Evolutionary conservation across 2,888 invertebrate species (phyloP).

Genomic region (Drosophila testacea): DNA sequence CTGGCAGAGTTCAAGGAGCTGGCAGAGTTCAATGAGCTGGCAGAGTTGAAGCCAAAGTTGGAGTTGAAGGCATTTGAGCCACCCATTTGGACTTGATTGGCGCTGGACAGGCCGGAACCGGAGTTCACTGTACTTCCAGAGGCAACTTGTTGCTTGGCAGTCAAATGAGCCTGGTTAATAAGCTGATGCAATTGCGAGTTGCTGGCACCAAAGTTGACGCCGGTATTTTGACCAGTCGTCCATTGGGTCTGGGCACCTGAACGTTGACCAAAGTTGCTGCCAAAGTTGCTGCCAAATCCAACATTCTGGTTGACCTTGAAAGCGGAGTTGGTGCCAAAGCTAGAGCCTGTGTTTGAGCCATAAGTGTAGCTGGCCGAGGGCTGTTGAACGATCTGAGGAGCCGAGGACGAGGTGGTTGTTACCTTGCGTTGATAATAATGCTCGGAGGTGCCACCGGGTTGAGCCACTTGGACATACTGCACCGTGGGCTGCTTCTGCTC

Average conservation of each 20-base stretch:
- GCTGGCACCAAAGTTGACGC: slow-evolving; percentile 26
- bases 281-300: slow-evolving; percentile 43
- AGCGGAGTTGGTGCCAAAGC: slow-evolving; percentile 60
- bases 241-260: slow-evolving; percentile 35
- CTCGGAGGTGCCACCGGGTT: slow-evolving; percentile 67
- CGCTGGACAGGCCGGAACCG: slow-evolving; percentile 58
- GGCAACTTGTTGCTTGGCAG: slow-evolving; percentile 81
- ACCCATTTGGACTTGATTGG: slow-evolving; percentile 64
- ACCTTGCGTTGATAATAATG: slow-evolving; percentile 78
- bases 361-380: slow-evolving; percentile 38
- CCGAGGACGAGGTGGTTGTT: slow-evolving; percentile 54
- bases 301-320: slow-evolving; percentile 57
- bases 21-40: slow-evolving; percentile 55
- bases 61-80: slow-evolving; percentile 45
- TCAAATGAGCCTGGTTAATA: slow-evolving; percentile 82
- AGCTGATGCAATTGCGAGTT: slow-evolving; percentile 71
- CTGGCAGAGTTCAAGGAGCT: slow-evolving; percentile 49
- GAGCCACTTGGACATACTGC: slow-evolving; percentile 62
- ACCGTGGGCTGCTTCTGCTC: slow-evolving; percentile 62
- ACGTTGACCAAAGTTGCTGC: slow-evolving; percentile 46
- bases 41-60: slow-evolving; percentile 55
- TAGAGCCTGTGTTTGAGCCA: slow-evolving; percentile 44
- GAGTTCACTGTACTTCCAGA: slow-evolving; percentile 47
- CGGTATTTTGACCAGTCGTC: slow-evolving; percentile 6
- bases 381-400: slow-evolving; percentile 65